Evolutionary conservation across 2,113 vertebrate species (phyloP).

Genomic region (Neodontobutis hainanensis): DNA sequence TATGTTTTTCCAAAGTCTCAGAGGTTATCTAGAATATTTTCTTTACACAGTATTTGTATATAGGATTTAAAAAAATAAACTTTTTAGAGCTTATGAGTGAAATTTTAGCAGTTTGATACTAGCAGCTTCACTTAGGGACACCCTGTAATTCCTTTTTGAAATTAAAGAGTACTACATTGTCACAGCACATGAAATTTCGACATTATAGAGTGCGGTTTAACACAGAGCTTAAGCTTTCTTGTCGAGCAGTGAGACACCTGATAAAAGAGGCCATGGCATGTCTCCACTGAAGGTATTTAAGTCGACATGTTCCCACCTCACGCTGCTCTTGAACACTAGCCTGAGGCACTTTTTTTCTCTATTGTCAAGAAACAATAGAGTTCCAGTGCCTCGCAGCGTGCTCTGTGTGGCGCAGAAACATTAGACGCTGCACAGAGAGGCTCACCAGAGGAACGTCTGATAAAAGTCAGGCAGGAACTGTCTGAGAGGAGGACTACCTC

Average conservation of each 20-base stretch:
- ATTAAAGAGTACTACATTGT: conserved; percentile 58
- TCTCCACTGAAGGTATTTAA: conserved; percentile 75
- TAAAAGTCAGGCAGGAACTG: conserved; percentile 2
- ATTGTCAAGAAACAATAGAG: conserved; percentile 68
- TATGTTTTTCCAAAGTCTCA: too few relatives aligned
- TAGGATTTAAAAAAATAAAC: too few relatives aligned
- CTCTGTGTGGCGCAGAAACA: conserved; percentile 51
- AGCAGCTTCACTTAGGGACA: conserved; percentile 40
- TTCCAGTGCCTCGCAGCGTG: conserved; percentile 41
- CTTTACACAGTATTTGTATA: too few relatives aligned
- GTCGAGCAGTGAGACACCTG: conserved; percentile 67
- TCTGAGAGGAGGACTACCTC: neutral
- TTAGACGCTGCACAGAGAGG: conserved; percentile 38
- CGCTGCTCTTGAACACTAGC: conserved; percentile 71
- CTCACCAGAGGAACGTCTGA: conserved; percentile 13
- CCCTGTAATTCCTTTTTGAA: conserved; percentile 50
- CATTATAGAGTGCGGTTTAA: conserved; percentile 65
- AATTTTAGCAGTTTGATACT: conserved; percentile 4
- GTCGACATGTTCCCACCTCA: conserved; percentile 69
- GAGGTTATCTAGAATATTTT: too few relatives aligned
- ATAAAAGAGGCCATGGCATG: conserved; percentile 74
- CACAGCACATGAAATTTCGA: conserved; percentile 80
- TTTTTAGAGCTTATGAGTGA: conserved; percentile 11
- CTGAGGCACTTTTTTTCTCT: conserved; percentile 57
- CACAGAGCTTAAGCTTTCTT: conserved; percentile 63